These are phyloP conservation scores for Rhinogobio ventralis DNA, from an alignment of 2,797 vertebrate genomes.

Conservation along the genomic window DNA sequence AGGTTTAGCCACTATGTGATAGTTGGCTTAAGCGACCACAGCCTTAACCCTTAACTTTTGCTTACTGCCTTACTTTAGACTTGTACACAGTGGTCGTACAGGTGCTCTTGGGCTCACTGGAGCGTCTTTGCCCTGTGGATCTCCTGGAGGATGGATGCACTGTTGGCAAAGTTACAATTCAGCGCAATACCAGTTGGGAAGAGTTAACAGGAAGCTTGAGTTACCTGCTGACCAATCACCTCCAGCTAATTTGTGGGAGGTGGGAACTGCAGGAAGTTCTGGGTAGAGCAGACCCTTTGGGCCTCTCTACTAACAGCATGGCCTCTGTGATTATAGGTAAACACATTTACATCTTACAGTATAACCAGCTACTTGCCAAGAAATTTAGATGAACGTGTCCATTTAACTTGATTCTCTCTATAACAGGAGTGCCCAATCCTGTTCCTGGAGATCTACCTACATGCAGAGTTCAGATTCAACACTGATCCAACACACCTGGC, in stretches of 20 bases:
- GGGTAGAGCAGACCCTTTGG: slow-evolving; percentile 77
- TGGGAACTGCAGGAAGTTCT: slow-evolving; percentile 75
- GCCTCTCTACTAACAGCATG: slow-evolving; percentile 82
- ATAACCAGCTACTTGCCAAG: neutral
- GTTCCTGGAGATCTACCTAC: neutral
- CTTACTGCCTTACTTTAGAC: slow-evolving; percentile 72
- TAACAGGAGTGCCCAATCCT: neutral
- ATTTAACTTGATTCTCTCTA: neutral
- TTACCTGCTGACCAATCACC: slow-evolving; percentile 84
- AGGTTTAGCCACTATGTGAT: neutral
- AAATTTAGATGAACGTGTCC: neutral
- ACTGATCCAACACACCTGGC: neutral
- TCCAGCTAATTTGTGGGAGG: slow-evolving; percentile 84
- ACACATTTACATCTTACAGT: slow-evolving; percentile 9
- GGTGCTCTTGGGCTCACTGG: slow-evolving; percentile 79
- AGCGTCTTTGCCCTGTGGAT: slow-evolving; percentile 76
- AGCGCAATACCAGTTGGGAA: slow-evolving; percentile 84
- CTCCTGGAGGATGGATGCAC: slow-evolving; percentile 80
- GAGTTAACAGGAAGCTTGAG: slow-evolving; percentile 83
- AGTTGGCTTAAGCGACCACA: neutral
- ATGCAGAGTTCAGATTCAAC: neutral
- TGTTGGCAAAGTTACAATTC: slow-evolving; percentile 83
- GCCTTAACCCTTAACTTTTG: slow-evolving; percentile 1
- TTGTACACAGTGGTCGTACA: slow-evolving; percentile 85
- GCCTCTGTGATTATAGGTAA: slow-evolving; percentile 87